Evolutionary conservation across 2,888 invertebrate species (phyloP).

Genomic region (Diarsia brunnea): DNA sequence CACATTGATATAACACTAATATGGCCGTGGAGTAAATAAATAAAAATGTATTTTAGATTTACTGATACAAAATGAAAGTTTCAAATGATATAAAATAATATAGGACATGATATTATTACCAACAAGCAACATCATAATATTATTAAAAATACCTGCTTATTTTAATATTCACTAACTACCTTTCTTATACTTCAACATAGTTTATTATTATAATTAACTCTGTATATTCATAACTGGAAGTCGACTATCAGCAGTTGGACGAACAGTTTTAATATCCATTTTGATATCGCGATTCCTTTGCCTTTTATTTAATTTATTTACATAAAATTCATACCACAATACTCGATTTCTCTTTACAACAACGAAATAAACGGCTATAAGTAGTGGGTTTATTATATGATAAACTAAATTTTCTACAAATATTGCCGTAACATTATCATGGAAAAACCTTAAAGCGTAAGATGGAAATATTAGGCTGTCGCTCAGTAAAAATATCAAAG

Average conservation of each 20-base stretch:
- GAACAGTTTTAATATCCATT: neutral
- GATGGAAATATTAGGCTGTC: slow-evolving; percentile 1
- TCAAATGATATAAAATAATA: neutral
- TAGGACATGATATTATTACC: neutral
- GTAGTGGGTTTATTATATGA: neutral
- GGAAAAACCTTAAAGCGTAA: neutral
- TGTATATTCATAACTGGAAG: neutral
- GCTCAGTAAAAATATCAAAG: neutral
- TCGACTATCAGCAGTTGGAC: neutral
- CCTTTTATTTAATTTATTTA: neutral
- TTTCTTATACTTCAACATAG: neutral
- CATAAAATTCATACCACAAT: neutral
- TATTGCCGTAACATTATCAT: neutral
- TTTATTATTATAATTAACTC: neutral
- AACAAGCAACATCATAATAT: neutral
- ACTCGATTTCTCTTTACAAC: slow-evolving; percentile 1
- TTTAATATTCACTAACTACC: neutral
- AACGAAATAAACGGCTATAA: neutral
- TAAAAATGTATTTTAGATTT: neutral
- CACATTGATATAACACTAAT: neutral
- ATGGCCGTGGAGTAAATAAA: neutral
- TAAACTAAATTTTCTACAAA: neutral
- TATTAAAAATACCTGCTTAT: neutral
- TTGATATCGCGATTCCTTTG: neutral
- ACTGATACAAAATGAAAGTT: neutral